Conservation (phyloP, 2,797 vertebrate genomes). For the Zalophus californianus region DNA sequence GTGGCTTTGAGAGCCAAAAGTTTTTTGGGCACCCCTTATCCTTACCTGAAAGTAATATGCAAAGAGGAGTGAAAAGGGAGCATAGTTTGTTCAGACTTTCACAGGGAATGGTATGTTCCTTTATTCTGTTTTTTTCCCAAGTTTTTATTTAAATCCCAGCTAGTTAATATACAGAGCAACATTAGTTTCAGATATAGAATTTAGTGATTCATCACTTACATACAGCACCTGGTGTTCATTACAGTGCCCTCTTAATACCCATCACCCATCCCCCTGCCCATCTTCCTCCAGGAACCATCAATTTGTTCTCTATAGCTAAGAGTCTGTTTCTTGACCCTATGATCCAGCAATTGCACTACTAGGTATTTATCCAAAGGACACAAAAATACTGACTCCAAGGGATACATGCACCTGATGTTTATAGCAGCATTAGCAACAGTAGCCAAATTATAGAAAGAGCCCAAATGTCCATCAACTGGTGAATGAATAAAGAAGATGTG, state of each 20-base stretch:
- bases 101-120: background rate
- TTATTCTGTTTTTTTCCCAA: background rate
- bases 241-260: background rate
- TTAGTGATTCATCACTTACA: background rate
- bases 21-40: fast-evolving
- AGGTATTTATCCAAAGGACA: background rate
- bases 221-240: background rate
- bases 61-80: background rate
- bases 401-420: background rate
- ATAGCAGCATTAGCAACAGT: background rate
- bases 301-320: background rate
- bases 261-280: background rate
- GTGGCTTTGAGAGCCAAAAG: background rate
- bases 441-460: background rate
- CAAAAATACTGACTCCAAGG: background rate
- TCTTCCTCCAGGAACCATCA: background rate
- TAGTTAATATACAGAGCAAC: background rate
- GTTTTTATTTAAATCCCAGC: background rate
- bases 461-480: background rate
- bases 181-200: background rate
- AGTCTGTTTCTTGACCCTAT: background rate
- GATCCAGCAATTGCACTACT: background rate
- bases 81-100: background rate
- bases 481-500: background rate
- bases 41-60: background rate